A percentile compares a stretch with the other conserved stretches of the same genome.
Conservation (phyloP, 2,797 vertebrate genomes). For the Tiaroga cobitis region DNA sequence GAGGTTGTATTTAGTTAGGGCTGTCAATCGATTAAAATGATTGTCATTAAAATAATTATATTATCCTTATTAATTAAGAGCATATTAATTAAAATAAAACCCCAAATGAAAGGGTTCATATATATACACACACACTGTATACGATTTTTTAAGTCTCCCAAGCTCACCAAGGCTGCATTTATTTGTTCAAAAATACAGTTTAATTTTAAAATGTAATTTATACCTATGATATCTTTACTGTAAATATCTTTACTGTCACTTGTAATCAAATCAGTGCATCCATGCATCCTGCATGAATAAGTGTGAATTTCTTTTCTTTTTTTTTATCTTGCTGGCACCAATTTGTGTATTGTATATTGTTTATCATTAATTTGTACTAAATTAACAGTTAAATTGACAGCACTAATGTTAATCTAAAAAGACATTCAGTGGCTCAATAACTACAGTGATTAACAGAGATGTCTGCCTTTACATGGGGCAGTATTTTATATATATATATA, state of each 20-base stretch:
- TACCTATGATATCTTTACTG: background rate
- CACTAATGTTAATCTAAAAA: background rate
- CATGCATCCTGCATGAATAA: background rate
- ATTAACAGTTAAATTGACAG: background rate
- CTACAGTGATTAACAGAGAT: slow-evolving; percentile 35
- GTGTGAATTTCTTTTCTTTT: background rate
- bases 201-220: background rate
- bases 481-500: background rate
- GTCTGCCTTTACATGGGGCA: slow-evolving; percentile 40
- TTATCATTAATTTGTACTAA: background rate
- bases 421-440: slow-evolving; percentile 8
- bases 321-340: too few species aligned
- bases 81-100: too few species aligned
- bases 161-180: background rate
- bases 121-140: too few species aligned
- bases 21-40: too few species aligned
- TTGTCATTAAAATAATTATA: too few species aligned
- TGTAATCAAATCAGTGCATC: too few species aligned
- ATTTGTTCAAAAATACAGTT: background rate
- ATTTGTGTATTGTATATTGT: background rate
- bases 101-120: too few species aligned
- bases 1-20: too few species aligned
- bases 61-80: too few species aligned
- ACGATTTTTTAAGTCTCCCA: too few species aligned
- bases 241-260: background rate